Conservation (phyloP, 2,113 vertebrate species). For the Coryphaenoides rupestris region DNA sequence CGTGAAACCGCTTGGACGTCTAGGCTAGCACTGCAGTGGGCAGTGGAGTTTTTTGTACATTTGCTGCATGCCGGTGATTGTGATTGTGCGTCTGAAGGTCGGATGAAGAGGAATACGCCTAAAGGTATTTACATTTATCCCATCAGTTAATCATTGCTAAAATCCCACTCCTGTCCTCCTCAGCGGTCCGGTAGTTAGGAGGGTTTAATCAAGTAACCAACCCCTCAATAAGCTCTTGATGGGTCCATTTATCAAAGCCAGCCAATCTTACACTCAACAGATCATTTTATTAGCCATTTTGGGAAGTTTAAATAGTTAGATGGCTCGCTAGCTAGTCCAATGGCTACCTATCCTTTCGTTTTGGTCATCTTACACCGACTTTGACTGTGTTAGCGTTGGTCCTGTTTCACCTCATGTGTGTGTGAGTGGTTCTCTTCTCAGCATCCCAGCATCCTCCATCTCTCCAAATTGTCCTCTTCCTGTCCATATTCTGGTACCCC, state of each 20-base stretch:
- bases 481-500: background rate
- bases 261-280: no score
- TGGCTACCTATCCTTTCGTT: no score
- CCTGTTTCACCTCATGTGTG: constrained; percentile 4
- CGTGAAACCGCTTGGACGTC: background rate
- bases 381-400: no score
- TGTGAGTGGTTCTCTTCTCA: constrained; percentile 12
- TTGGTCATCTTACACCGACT: no score
- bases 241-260: no score
- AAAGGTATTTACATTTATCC: background rate
- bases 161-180: no score
- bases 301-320: no score
- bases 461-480: background rate
- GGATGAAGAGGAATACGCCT: constrained; percentile 12
- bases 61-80: background rate
- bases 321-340: no score
- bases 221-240: no score
- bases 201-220: no score
- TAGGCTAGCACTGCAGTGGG: background rate
- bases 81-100: constrained; percentile 1
- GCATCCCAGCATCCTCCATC: background rate
- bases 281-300: no score
- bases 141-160: background rate
- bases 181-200: no score
- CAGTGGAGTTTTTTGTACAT: background rate